These are phyloP conservation scores for Theretra japonica DNA, from an alignment of 2,888 invertebrate genomes.

Conservation along the genomic window DNA sequence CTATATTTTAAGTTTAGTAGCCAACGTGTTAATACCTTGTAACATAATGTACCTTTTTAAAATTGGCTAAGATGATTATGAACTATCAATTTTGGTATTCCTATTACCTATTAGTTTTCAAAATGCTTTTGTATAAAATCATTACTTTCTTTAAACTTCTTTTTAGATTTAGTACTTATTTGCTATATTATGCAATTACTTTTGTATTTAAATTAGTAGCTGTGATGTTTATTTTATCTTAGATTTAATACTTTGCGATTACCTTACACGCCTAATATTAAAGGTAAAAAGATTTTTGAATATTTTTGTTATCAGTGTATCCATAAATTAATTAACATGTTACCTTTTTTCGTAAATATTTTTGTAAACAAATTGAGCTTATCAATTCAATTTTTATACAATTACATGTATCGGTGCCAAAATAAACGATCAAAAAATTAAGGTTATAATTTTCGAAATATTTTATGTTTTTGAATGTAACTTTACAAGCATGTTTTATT, in stretches of 20 bases:
- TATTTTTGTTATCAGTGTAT: not conserved
- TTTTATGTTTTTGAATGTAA: slow-evolving; percentile 17
- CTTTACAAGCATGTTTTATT: slow-evolving; percentile 25
- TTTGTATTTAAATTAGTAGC: slow-evolving; percentile 43
- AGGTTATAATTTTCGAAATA: slow-evolving; percentile 21
- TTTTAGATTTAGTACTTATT: not conserved
- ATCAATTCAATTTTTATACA: not conserved
- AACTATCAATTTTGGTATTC: slow-evolving; percentile 20
- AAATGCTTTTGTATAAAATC: slow-evolving; percentile 9
- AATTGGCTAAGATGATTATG: not conserved
- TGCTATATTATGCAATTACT: slow-evolving; percentile 35
- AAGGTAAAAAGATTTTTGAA: not conserved
- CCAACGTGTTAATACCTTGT: not conserved
- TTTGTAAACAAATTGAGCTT: not conserved
- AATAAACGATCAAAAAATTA: slow-evolving; percentile 37
- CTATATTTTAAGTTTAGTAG: not conserved
- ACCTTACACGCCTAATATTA: not conserved
- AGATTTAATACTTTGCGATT: slow-evolving; percentile 33
- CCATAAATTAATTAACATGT: not conserved
- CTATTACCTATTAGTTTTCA: not conserved
- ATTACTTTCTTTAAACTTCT: not conserved
- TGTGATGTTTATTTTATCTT: slow-evolving; percentile 53
- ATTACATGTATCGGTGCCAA: slow-evolving; percentile 42
- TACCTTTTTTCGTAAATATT: not conserved
- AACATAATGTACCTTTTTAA: slow-evolving; percentile 4